Percentiles rank a stretch among this genome's conserved stretches.
Conservation (phyloP, 2,888 invertebrate species). For the Melanostoma mellinum region DNA sequence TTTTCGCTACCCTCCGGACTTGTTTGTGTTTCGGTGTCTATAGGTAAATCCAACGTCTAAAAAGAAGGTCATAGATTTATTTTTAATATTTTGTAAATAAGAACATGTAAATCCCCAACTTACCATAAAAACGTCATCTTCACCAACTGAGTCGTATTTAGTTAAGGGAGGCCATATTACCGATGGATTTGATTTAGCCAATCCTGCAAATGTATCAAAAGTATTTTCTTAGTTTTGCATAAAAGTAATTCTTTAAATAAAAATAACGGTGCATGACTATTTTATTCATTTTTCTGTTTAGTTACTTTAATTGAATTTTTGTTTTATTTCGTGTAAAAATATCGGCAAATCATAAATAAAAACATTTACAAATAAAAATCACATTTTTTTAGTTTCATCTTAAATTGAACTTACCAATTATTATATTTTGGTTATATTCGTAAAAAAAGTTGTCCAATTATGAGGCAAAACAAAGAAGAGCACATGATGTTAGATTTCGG, state of each 20-base stretch:
- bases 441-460: slow-evolving; percentile 76
- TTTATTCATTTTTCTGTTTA: slow-evolving; percentile 21
- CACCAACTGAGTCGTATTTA: slow-evolving; percentile 89
- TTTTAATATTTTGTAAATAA: neutral
- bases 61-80: slow-evolving; percentile 74
- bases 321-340: slow-evolving; percentile 51
- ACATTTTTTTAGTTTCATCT: slow-evolving; percentile 67
- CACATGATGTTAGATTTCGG: slow-evolving; percentile 76
- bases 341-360: slow-evolving; percentile 64
- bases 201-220: slow-evolving; percentile 83
- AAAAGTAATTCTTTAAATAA: neutral
- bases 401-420: slow-evolving; percentile 73
- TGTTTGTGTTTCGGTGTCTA: slow-evolving; percentile 90
- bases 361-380: slow-evolving; percentile 68
- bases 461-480: slow-evolving; percentile 77
- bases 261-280: slow-evolving; percentile 7
- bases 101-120: slow-evolving; percentile 75
- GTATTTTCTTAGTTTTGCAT: slow-evolving; percentile 1
- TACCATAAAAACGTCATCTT: slow-evolving; percentile 98
- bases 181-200: slow-evolving; percentile 89
- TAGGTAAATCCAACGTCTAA: slow-evolving; percentile 93
- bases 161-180: slow-evolving; percentile 81
- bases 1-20: slow-evolving; percentile 86
- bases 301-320: slow-evolving; percentile 6
- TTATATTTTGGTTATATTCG: slow-evolving; percentile 68